phyloP scores from a whole-genome alignment of 2,797 vertebrate genomes.

The Novumbra hubbsi region DNA sequence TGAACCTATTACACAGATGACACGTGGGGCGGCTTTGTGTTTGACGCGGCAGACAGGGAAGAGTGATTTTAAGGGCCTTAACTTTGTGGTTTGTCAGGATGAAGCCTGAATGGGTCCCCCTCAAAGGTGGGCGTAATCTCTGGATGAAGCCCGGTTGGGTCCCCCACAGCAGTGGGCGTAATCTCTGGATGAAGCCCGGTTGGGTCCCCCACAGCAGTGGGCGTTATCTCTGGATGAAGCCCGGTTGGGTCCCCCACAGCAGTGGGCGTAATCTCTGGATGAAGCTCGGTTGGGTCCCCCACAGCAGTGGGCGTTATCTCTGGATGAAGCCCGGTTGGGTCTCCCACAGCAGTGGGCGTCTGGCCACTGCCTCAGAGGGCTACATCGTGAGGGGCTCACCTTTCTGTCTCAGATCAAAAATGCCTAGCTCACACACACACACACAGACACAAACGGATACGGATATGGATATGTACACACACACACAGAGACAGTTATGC shows the following conservation, averaged over 20 bases:
- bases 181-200: slow-evolving; percentile 1
- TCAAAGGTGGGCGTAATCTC: not conserved
- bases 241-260: not conserved
- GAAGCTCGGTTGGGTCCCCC: not conserved
- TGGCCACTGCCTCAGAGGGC: slow-evolving; percentile 28
- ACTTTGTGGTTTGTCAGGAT: slow-evolving; percentile 12
- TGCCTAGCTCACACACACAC: not conserved
- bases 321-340: not conserved
- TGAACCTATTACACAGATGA: not conserved
- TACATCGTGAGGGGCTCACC: slow-evolving; percentile 29
- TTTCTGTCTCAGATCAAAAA: slow-evolving; percentile 34
- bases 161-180: not conserved
- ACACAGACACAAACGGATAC: not conserved
- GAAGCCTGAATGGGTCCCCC: not conserved
- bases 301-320: not conserved
- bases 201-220: not conserved
- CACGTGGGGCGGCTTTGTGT: not conserved
- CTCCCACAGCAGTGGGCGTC: not conserved
- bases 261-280: slow-evolving; percentile 2
- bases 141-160: not conserved
- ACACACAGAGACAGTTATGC: not conserved
- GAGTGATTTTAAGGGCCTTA: slow-evolving; percentile 3
- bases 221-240: slow-evolving; percentile 4
- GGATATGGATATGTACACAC: not conserved
- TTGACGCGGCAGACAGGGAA: slow-evolving; percentile 23